Base-by-base conservation (phyloP, 2,113 vertebrate genomes). In the Mixornis gularis region DNA sequence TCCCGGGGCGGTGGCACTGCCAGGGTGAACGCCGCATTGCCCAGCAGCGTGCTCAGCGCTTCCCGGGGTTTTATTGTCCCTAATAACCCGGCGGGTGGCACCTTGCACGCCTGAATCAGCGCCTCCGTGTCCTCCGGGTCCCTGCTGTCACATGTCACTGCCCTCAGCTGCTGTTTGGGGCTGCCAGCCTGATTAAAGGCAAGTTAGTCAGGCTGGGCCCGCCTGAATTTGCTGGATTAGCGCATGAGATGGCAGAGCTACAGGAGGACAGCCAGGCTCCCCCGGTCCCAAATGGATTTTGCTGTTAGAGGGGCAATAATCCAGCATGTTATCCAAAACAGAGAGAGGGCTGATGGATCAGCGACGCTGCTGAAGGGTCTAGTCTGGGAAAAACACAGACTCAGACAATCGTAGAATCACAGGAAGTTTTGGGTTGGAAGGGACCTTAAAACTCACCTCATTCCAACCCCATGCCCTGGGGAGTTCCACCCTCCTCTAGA, bases 141-240 rank as follows among this genome's bases (percentile, higher is more conserved):
- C 59, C 85, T 32, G 76, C 90, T 92, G 88, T 71, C 93, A 44
- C 85, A 17, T 63, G 84, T 86, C 72, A 25, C 83, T 43, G 60
- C 86, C 68, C 80, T 19, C 24, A 93, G 86, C 79, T 63, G 77
- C 86, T 29, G 38, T 43, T 46, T 51, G 53, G 40, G 79, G 69
- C 34, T 79, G 91, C 43, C 86, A 81, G 80, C 84, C 91, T 79
- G 56, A 29, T 60, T 36, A 66, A 94, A 80, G 53, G 49, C 0
- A 0, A 44, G 40, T 79, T 87, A 64, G 80, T 77, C 66, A 44
- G 49, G 71, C 76, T 72, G 29, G 43, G 64, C 76, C 55, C 1
- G 0, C 36, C 79, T n/a, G 12, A 64, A 30, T 84, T 77, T n/a
- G 79, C 85, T 72, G 25, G 3, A 17, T 40, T 56, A 38, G 85